Evolutionary conservation across 2,113 vertebrate species (phyloP), one percentile per base, ranked within the genome.

Genomic region (Chaetops frenatus): DNA sequence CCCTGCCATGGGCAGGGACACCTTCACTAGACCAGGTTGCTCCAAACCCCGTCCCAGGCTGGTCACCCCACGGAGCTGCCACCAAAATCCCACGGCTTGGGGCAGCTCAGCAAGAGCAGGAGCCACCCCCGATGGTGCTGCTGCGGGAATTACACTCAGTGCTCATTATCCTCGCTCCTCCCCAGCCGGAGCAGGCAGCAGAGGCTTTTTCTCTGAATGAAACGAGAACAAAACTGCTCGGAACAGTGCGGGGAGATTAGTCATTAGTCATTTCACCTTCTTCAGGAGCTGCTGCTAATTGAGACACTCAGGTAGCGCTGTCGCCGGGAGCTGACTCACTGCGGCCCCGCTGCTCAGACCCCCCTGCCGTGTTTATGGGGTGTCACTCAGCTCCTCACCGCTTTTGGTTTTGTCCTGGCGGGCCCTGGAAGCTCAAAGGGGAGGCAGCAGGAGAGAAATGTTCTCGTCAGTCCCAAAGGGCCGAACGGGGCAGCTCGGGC

Each of bases 231-330:
- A 42, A 92, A 88, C 42, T 12, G 56, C 38, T 61, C 20, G 69
- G 79, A 93, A 64, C 10, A 14, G 58, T 1, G 11, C 2, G 6
- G 44, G 8, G 56, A 89, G 78, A 86, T 96, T 71, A 50, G 84
- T 82, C 89, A 86, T 94, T 65, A 82, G 79, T 67, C 88, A 81
- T 91, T 94, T 61, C 89, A 74, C 81, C 89, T 88, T 62, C 83
- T 29, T 12, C 4, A 2, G 84, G 80, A 92, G 72, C 72, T 3
- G 36, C 82, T 31, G 83, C 77, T 95, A 79, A 95, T 88, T 88
- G 95, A 94, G 86, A 78, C 5, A 1, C 77, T 93, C 57, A 23
- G 84, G 81, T 57, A 2, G 1, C 10, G 82, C 94, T 62, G 90
- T 50, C 66, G 44, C 79, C 74, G 44, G 79, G 42, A 71, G 69